Conservation (phyloP, 2,113 vertebrate genomes). For the Condylura cristata region DNA sequence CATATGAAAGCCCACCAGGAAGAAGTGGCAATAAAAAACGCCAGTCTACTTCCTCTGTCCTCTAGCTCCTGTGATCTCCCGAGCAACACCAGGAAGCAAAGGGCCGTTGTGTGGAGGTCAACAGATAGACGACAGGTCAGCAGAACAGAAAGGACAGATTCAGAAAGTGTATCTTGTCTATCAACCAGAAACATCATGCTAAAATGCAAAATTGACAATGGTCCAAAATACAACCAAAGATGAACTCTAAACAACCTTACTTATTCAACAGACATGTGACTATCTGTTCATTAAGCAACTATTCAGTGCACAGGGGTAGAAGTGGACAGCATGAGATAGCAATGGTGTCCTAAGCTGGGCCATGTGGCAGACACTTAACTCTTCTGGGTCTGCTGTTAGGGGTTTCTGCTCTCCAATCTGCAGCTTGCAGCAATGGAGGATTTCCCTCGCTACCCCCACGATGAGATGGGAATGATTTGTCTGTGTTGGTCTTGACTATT, state of each 20-base stretch:
- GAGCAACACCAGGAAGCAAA: neutral
- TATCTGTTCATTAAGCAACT: neutral
- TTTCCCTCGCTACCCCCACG: accelerated
- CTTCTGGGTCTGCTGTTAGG: neutral
- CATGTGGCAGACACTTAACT: neutral
- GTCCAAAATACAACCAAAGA: neutral
- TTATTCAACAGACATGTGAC: neutral
- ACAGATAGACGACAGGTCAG: neutral
- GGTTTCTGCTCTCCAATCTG: neutral
- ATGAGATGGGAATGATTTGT: neutral
- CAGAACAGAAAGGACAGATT: neutral
- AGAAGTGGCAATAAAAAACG: neutral
- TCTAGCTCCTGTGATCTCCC: neutral
- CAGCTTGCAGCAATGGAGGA: neutral
- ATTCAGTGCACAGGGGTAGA: neutral
- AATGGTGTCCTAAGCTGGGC: neutral
- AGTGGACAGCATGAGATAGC: neutral
- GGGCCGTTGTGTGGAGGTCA: neutral
- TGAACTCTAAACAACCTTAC: neutral
- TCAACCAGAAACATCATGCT: neutral
- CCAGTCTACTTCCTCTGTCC: neutral
- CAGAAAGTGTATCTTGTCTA: neutral
- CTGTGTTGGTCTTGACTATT: neutral
- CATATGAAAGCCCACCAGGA: neutral
- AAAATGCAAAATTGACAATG: neutral